Evolutionary conservation across 2,888 invertebrate species (phyloP).

Genomic region (Cataglyphis rosenhaueri): DNA sequence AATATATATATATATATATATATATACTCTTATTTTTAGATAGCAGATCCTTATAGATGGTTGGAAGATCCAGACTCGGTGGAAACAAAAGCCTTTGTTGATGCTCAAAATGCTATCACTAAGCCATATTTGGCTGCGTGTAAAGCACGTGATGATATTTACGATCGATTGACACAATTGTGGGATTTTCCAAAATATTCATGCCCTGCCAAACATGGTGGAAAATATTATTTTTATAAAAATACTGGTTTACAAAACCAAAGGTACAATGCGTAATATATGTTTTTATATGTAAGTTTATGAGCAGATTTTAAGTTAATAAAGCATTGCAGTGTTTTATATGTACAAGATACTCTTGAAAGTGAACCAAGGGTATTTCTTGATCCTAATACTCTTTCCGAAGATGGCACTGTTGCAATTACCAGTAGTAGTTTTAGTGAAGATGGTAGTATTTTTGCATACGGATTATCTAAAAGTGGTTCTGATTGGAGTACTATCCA

Average conservation of each 20-base stretch:
- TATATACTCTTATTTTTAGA: conserved; percentile 85
- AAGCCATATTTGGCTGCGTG: conserved; percentile 94
- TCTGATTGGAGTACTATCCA: conserved; percentile 98
- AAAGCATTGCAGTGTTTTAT: conserved; percentile 91
- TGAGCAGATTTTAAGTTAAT: neutral
- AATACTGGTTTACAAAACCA: conserved; percentile 99
- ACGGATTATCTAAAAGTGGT: conserved; percentile 96
- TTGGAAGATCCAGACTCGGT: conserved; percentile 97
- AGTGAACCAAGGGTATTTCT: conserved; percentile 94
- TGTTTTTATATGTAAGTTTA: neutral
- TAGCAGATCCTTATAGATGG: conserved; percentile 97
- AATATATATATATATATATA: neutral
- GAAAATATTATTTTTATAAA: conserved; percentile 95
- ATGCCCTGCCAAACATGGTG: conserved; percentile 93
- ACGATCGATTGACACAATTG: conserved; percentile 93
- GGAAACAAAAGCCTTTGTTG: conserved; percentile 96
- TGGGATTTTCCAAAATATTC: conserved; percentile 99
- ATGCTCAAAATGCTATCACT: conserved; percentile 95
- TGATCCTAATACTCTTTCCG: conserved; percentile 97
- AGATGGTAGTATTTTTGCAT: conserved; percentile 95
- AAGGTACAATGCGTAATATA: conserved; percentile 87
- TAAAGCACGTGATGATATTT: conserved; percentile 90
- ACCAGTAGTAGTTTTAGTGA: conserved; percentile 93
- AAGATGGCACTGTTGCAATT: conserved; percentile 95
- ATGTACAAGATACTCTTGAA: conserved; percentile 93